Base-by-base conservation (phyloP, 2,113 vertebrate species). In the Coregonus clupeaformis region DNA sequence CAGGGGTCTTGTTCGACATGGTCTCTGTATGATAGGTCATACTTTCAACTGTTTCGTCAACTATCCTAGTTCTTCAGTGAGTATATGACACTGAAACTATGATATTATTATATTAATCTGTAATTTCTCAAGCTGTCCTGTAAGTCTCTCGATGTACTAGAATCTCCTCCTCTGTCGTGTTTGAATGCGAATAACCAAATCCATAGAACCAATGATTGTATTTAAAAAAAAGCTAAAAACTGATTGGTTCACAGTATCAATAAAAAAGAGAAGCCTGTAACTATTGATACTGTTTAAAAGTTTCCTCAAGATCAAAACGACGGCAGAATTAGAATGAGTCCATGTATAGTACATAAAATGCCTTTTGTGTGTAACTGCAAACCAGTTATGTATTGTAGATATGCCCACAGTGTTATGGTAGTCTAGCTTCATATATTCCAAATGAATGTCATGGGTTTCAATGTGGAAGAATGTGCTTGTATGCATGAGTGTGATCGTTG, bases 341-440 rank as follows among this genome's bases (percentile, higher is more conserved):
- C 83, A 36, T 89, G 85, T 85, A 85, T 60, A 75, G 77, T 75
- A 71, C 24, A 57, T 83, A 73, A 76, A 75, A 79, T 79, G 84
- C 85, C 67, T 80, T 86, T 88, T 85, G 85, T 85, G 84, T 77
- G 86, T 91, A 88, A 89, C 91, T 92, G 71, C n/a, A 45, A 80
- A 84, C 87, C 87, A 73, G 86, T 95, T 92, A 92, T 92, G 90
- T 85, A 89, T 82, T 92, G 91, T 91, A 94, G 90, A 92, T 90
- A 91, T 0, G 88, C 89, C 91, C 87, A 92, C 91, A 93, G 92
- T 94, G 93, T 94, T 94, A 90, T 70, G 82, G 75, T 90, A 91
- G 85, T 90, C 90, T 83, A 90, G 92, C 89, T 91, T 83, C 87
- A 87, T 89, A 82, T 92, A 91, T 49, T 86, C 78, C 77, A 77